Conservation (phyloP, 2,797 vertebrate species). For the Cyclopterus lumpus region DNA sequence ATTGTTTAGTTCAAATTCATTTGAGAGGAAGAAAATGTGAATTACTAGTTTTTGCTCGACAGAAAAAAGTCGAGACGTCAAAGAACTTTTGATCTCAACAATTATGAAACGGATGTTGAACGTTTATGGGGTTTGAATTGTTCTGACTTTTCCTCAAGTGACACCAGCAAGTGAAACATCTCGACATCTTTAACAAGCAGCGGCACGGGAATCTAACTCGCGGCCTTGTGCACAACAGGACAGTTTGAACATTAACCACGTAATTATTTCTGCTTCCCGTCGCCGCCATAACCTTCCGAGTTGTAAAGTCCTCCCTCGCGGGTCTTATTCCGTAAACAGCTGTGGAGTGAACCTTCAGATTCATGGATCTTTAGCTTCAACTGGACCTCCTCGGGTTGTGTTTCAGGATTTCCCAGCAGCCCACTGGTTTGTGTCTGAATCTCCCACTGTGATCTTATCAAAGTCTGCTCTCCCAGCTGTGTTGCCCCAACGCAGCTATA, state of each 20-base stretch:
- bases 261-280: not conserved
- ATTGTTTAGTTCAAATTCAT: not conserved
- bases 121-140: too few species aligned
- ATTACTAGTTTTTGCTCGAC: too few species aligned
- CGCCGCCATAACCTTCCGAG: too few species aligned
- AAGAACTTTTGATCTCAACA: too few species aligned
- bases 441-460: conserved; percentile 5
- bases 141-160: too few species aligned
- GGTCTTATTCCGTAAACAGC: not conserved
- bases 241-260: too few species aligned
- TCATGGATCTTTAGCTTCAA: not conserved
- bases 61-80: too few species aligned
- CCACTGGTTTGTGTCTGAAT: not conserved
- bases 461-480: conserved; percentile 4
- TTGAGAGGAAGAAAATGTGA: not conserved
- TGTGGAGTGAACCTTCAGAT: not conserved
- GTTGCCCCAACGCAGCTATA: not conserved
- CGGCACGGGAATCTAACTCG: not conserved
- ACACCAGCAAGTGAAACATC: too few species aligned
- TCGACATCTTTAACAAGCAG: too few species aligned
- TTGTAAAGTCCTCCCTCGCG: not conserved
- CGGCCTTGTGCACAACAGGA: not conserved
- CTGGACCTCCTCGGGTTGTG: not conserved
- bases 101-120: too few species aligned
- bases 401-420: not conserved